Conservation (phyloP, 2,888 invertebrate genomes). For the Azorinus chamasolen region DNA sequence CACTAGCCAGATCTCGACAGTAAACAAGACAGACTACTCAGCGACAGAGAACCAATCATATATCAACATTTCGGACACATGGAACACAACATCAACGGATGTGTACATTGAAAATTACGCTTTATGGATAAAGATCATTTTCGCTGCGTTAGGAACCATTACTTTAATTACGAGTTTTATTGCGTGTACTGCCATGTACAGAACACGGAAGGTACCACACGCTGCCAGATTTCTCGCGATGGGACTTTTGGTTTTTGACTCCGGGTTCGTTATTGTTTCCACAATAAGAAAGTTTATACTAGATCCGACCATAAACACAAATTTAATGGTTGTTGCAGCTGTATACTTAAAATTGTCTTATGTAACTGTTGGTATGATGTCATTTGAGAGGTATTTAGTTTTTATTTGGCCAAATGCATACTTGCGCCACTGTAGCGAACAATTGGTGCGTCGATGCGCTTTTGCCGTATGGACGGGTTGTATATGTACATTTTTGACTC, state of each 20-base stretch:
- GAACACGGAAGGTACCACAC: background rate
- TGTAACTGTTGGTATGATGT: constrained; percentile 32
- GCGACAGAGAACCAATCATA: too few species aligned
- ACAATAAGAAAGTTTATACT: background rate
- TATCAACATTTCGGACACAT: too few species aligned
- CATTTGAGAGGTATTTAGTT: constrained; percentile 27
- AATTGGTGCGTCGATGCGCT: background rate
- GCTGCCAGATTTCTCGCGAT: background rate
- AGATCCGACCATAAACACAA: background rate
- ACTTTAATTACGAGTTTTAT: background rate
- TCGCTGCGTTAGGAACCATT: background rate
- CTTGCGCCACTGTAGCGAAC: constrained; percentile 10
- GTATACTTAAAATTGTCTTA: constrained; percentile 19
- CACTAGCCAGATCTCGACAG: too few species aligned
- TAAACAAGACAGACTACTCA: too few species aligned
- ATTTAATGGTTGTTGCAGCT: background rate
- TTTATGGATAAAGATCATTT: background rate
- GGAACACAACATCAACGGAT: background rate
- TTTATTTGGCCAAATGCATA: constrained; percentile 27
- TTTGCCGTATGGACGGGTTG: background rate
- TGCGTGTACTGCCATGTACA: background rate
- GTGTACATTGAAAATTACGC: background rate
- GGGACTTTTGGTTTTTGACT: background rate
- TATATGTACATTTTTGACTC: background rate
- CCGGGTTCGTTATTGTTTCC: background rate